Conservation (phyloP, 2,888 invertebrate genomes). For the Pristionchus japonicus region DNA sequence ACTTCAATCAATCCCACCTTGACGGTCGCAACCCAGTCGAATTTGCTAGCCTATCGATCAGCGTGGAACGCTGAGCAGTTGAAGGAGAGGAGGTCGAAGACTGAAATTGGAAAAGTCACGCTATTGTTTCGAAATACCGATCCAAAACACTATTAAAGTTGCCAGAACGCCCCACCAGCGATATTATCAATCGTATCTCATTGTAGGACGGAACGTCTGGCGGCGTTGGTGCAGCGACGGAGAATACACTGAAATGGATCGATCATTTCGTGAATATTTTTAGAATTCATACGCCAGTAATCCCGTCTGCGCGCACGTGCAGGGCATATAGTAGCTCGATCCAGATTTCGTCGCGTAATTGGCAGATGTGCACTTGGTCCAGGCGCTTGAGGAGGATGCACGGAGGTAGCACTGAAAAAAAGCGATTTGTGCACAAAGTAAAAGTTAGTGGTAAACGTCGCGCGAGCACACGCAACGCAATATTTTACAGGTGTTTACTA, state of each 20-base stretch:
- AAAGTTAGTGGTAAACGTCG: no score
- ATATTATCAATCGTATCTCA: not conserved
- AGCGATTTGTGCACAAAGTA: not conserved
- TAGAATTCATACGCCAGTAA: not conserved
- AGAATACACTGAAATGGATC: not conserved
- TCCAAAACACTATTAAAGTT: not conserved
- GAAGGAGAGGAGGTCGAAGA: not conserved
- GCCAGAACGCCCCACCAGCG: not conserved
- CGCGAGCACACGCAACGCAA: no score
- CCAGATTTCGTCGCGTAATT: not conserved
- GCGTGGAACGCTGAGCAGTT: not conserved
- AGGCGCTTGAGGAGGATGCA: not conserved
- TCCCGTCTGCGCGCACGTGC: constrained; percentile 10
- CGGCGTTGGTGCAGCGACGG: not conserved
- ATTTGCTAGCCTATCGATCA: not conserved
- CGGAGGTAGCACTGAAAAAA: not conserved
- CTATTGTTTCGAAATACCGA: not conserved
- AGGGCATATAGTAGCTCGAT: not conserved
- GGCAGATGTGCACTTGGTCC: not conserved
- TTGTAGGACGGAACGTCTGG: not conserved
- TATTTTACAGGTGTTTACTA: no score
- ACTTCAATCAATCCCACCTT: not conserved
- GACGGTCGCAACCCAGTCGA: not conserved
- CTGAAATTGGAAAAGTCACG: no score
- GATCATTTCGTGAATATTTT: not conserved